Base-by-base conservation (phyloP, 2,888 invertebrate genomes). In the Camponotus fellah region DNA sequence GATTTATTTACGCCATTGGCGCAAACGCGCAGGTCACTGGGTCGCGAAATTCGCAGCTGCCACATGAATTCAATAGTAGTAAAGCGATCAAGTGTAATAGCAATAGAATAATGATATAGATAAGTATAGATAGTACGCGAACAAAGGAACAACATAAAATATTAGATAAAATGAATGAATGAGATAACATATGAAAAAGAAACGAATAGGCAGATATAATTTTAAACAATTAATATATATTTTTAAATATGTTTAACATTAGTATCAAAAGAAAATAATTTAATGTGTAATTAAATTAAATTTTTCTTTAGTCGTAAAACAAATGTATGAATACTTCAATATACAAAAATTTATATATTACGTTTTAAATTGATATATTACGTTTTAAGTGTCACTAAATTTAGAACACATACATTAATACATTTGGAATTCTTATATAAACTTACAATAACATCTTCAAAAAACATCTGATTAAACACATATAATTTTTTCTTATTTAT, bases 1-100 rank as follows among this genome's bases (percentile, higher is more conserved):
- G 71, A 80, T 80, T 80, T 80, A 80, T 80, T 80, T 80, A 60
- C 60, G 34, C 60, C 71, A 60, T 46, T 79, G 58, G 79, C 79
- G 37, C 46, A 62, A 71, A 80, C 71, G 37, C 40, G 12, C 60
- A 46, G 60, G 71, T 71, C 79, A 80, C 71, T 80, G 79, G 71
- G 60, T 71, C 60, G 79, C 79, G 10, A 80, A 80, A 80, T 80
- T 71, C n/a, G n/a, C 79, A 71, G 69, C 37, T 80, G 79, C 71
- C 71, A 71, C 26, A 62, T 80, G 71, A 80, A 80, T 80, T 46
- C 46, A 37, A 12, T 71, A 60, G 37, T 43, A 58, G 34, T 46
- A 69, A 46, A 79, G 79, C 71, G 46, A 80, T 80, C 60, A 37
- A 34, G 46, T 80, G 46, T 79, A 79, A 79, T 34, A 37, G 37